These are phyloP conservation scores for Spisula subtruncata DNA, from an alignment of 2,888 invertebrate genomes.

Conservation along the genomic window DNA sequence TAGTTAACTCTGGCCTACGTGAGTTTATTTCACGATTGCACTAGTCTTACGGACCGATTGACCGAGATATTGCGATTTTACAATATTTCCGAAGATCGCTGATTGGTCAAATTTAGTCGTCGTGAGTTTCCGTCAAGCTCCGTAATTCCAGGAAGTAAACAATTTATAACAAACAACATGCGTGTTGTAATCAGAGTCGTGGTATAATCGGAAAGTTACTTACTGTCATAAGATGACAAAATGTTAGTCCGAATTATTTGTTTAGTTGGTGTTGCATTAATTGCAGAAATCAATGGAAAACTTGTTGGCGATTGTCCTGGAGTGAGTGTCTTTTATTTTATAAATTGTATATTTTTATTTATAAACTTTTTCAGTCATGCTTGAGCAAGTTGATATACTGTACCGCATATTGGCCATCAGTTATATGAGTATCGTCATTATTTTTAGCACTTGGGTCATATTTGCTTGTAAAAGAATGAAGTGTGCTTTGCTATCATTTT, in stretches of 20 bases:
- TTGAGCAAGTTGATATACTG: neutral
- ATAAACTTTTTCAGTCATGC: too few relatives aligned
- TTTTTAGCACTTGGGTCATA: too few relatives aligned
- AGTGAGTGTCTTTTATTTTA: neutral
- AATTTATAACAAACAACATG: neutral
- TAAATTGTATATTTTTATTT: too few relatives aligned
- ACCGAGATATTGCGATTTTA: too few relatives aligned
- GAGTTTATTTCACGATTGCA: too few relatives aligned
- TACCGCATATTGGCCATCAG: too few relatives aligned
- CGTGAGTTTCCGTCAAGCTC: conserved; percentile 12
- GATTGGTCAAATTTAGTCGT: neutral
- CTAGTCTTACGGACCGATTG: too few relatives aligned
- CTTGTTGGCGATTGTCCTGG: neutral
- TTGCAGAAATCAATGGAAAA: neutral
- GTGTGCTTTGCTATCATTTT: too few relatives aligned
- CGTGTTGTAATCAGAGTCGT: neutral
- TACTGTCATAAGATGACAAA: neutral
- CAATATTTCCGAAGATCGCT: conserved; percentile 4
- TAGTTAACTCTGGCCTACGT: too few relatives aligned
- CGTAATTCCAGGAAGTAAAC: conserved; percentile 31
- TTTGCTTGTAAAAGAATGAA: too few relatives aligned
- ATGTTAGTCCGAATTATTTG: conserved; percentile 16
- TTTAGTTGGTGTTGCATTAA: neutral
- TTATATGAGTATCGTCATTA: too few relatives aligned
- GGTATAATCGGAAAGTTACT: neutral